Evolutionary conservation across 2,797 vertebrate genomes (phyloP).

Genomic region (Parauchenoglanis ngamensis): DNA sequence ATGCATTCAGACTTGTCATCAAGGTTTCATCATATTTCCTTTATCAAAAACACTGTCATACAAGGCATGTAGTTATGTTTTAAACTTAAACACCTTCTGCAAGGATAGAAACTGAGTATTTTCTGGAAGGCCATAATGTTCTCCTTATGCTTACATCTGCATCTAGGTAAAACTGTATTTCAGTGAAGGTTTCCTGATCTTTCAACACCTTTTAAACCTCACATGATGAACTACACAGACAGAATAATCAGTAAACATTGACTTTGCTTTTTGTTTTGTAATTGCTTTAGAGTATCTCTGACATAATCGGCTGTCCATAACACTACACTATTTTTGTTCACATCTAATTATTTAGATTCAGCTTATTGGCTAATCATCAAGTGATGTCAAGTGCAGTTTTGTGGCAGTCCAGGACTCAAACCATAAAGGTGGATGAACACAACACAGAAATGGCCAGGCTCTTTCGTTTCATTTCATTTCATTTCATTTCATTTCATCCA

Average conservation of each 20-base stretch:
- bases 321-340: background rate
- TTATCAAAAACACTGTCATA: constrained; percentile 46
- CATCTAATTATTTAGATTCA: background rate
- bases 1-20: constrained; percentile 41
- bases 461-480: constrained; percentile 11
- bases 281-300: constrained; percentile 31
- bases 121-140: background rate
- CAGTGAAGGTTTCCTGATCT: background rate
- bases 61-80: constrained; percentile 13
- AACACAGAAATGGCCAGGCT: constrained; percentile 28
- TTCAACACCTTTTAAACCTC: background rate
- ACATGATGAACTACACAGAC: constrained; percentile 31
- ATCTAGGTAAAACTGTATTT: background rate
- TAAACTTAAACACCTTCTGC: background rate
- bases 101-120: constrained; percentile 10
- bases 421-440: constrained; percentile 1
- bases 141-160: background rate
- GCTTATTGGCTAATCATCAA: background rate
- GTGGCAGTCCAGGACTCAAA: constrained; percentile 10
- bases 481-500: constrained; percentile 30
- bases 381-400: constrained; percentile 1
- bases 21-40: constrained; percentile 42
- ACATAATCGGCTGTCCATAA: background rate
- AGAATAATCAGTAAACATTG: constrained; percentile 22
- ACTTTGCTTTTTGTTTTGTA: constrained; percentile 28